These are phyloP conservation scores for Trichacis sp. DNA, from an alignment of 2,888 invertebrate genomes.

Conservation along the genomic window DNA sequence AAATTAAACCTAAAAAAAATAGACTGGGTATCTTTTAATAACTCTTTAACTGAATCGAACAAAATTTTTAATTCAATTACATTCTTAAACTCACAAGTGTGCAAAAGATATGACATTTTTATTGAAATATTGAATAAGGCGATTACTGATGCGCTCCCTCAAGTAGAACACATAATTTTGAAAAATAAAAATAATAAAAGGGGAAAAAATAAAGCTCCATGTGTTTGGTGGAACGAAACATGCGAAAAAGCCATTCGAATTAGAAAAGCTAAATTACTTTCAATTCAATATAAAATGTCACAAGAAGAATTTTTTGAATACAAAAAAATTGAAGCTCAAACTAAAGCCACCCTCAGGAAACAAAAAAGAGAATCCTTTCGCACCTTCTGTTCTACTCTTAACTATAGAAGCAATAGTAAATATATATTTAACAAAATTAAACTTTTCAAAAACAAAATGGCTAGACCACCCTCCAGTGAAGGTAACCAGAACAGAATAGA, in stretches of 20 bases:
- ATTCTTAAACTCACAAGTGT: not conserved
- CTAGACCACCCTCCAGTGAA: not conserved
- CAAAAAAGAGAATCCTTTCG: not conserved
- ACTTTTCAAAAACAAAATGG: not conserved
- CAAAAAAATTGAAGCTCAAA: not conserved
- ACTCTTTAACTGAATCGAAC: not conserved
- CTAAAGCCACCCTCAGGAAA: not conserved
- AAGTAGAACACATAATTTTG: not conserved
- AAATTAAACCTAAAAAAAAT: not conserved
- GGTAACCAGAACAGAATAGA: not conserved
- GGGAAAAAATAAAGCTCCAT: not conserved
- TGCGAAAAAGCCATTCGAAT: not conserved
- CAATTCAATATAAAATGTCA: not conserved
- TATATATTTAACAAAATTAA: not conserved
- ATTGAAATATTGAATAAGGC: not conserved
- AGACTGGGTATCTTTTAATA: not conserved
- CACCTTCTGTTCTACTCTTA: not conserved
- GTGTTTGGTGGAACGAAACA: not conserved
- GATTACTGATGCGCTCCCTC: not conserved
- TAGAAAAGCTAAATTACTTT: not conserved
- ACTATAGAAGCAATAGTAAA: not conserved
- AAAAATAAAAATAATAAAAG: not conserved
- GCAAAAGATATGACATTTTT: not conserved
- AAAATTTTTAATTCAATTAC: not conserved
- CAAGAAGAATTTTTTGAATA: not conserved